Evolutionary conservation across 2,888 invertebrate genomes (phyloP), one percentile per base, ranked within the genome.

Genomic region (Serripes groenlandicus): DNA sequence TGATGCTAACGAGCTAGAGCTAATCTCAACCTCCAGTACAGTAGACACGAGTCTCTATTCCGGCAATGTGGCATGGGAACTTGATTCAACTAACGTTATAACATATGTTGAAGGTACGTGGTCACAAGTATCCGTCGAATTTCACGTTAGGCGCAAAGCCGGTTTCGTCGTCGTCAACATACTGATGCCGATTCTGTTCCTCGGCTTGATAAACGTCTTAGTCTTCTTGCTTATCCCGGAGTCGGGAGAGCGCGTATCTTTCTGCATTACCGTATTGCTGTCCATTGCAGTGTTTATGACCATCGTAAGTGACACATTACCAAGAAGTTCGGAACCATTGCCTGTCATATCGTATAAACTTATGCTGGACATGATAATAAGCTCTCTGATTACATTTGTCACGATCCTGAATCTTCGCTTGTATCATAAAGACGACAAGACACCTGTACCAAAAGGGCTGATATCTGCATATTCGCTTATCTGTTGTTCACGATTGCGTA

Each of bases 241-340:
- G 15, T 86, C 86, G 0, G 86, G 86, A 15, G 86, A 86, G 58
- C 54, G 86, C 5, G 81, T 86, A 11, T 78, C 79, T 0, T 86
- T 75, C 32, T 78, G 81, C 21, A 81, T 86, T 5, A 86, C 86
- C 7, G 86, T 83, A 28, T 75, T 86, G 9, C 71, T 86, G 23
- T 75, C 86, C 2, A 81, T 81, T 69, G 81, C 83, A 3, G 83
- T 86, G 7, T 86, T 83, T 54, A 54, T 86, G 52, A 86, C 86
- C 2, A 79, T 86, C 66, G 77, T 86, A 18, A 77, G 79, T 42
- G 86, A 83, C 4, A 84, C 71, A 54, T 42, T 86, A 26, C 86
- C 86, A 11, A 73, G 76, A 58, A 78, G 78, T 5, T 81, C 86
- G 0, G 78, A 83, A n/a, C 82, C 83, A 1, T 70, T 86, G 72